Conservation (phyloP, 2,888 invertebrate genomes). For the Chrysolina oricalcia region DNA sequence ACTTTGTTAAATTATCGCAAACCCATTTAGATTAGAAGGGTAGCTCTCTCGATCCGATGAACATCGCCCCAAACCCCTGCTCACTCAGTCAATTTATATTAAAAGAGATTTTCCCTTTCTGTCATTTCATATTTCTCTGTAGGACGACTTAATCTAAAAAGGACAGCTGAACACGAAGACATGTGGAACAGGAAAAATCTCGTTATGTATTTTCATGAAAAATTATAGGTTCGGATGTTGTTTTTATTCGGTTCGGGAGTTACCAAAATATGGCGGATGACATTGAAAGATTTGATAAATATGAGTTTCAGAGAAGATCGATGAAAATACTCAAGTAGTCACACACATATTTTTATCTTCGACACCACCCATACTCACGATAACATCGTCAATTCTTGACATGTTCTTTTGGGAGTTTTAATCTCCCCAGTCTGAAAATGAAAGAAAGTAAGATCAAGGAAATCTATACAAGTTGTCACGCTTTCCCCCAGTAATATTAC, state of each 20-base stretch:
- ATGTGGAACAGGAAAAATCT: constrained; percentile 47
- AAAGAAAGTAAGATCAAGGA: too few species aligned
- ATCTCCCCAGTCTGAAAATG: too few species aligned
- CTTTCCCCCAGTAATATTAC: too few species aligned
- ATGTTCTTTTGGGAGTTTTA: too few species aligned
- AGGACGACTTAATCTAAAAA: constrained; percentile 50
- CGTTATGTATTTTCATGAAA: constrained; percentile 33
- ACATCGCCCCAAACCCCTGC: constrained; percentile 39
- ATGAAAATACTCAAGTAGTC: too few species aligned
- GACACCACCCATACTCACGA: too few species aligned
- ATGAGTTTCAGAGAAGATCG: too few species aligned
- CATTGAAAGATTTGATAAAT: too few species aligned
- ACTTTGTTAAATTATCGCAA: constrained; percentile 55
- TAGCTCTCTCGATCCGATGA: constrained; percentile 37
- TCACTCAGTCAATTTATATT: constrained; percentile 54
- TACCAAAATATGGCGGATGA: background rate
- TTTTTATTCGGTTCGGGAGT: background rate
- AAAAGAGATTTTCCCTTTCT: constrained; percentile 55
- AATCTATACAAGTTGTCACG: too few species aligned
- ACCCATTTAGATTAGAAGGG: constrained; percentile 55
- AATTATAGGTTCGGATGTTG: background rate
- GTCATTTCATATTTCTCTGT: constrained; percentile 55
- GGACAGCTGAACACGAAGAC: constrained; percentile 50
- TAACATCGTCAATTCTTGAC: background rate
- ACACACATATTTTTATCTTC: too few species aligned